Evolutionary conservation across 2,888 invertebrate species (phyloP).

Genomic region (Acleris emargana): DNA sequence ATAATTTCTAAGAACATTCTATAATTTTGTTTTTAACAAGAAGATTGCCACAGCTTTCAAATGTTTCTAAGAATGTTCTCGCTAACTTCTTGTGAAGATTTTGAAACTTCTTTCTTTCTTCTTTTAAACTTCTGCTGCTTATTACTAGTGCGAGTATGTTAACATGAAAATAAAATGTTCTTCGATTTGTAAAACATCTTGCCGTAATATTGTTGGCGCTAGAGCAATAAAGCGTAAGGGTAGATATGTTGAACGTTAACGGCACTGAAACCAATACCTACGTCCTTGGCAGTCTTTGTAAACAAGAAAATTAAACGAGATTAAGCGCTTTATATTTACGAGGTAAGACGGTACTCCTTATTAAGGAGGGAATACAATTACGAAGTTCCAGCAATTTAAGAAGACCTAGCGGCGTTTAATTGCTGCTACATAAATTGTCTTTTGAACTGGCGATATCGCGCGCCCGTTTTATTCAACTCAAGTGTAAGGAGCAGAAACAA

Average conservation of each 20-base stretch:
- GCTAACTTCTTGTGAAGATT: no score
- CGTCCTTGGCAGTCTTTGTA: constrained; percentile 50
- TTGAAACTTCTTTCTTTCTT: no score
- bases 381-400: constrained; percentile 72
- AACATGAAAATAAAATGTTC: not conserved
- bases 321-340: constrained; percentile 71
- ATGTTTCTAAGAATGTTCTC: no score
- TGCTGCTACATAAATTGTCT: constrained; percentile 71
- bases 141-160: no score
- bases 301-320: constrained; percentile 69
- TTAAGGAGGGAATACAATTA: constrained; percentile 73
- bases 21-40: no score
- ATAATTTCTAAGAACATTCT: no score
- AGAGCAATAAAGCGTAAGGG: constrained; percentile 1
- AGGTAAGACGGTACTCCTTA: constrained; percentile 68
- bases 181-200: not conserved
- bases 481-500: not conserved
- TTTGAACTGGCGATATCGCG: constrained; percentile 69
- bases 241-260: constrained; percentile 7
- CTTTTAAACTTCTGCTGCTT: no score
- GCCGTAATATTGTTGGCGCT: not conserved
- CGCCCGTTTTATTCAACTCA: constrained; percentile 54
- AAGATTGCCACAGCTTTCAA: no score
- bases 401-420: constrained; percentile 72
- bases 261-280: constrained; percentile 37